Percentiles rank a stretch among this genome's conserved stretches.
Conservation (phyloP, 2,888 invertebrate genomes). For the Amorpha juglandis region DNA sequence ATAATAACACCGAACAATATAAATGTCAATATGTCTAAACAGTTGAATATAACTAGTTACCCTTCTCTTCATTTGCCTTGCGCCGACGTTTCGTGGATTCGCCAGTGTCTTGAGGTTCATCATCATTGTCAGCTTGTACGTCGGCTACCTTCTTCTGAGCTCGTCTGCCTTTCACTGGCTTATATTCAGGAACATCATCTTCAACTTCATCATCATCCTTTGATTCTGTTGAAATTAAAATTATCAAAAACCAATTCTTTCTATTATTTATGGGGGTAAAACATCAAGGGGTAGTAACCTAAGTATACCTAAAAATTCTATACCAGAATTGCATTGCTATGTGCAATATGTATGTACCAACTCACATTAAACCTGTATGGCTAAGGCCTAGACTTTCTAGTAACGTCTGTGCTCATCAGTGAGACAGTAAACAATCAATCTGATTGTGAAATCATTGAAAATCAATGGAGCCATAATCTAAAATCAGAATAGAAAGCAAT, state of each 20-base stretch:
- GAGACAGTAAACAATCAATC: no score
- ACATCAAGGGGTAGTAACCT: no score
- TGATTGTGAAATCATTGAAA: no score
- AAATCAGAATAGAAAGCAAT: no score
- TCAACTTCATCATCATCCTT: constrained; percentile 58
- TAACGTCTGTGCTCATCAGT: no score
- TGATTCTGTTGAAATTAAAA: constrained; percentile 52
- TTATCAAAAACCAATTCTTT: constrained; percentile 6
- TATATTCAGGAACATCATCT: constrained; percentile 56
- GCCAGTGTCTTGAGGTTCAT: constrained; percentile 57
- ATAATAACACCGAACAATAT: constrained; percentile 66
- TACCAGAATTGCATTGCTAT: no score
- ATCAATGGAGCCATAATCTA: no score
- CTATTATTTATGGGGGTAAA: no score
- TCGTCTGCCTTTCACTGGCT: constrained; percentile 66
- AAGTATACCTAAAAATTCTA: no score
- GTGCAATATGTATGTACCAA: no score
- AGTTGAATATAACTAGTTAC: constrained; percentile 71
- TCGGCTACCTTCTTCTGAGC: constrained; percentile 65
- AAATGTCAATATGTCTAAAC: constrained; percentile 55
- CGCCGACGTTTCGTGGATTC: constrained; percentile 71
- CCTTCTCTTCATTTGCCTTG: constrained; percentile 73
- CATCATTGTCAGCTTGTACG: constrained; percentile 47
- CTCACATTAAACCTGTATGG: no score
- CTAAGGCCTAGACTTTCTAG: no score